Evolutionary conservation across 2,797 vertebrate genomes (phyloP).

Genomic region (Cottoperca gobio): DNA sequence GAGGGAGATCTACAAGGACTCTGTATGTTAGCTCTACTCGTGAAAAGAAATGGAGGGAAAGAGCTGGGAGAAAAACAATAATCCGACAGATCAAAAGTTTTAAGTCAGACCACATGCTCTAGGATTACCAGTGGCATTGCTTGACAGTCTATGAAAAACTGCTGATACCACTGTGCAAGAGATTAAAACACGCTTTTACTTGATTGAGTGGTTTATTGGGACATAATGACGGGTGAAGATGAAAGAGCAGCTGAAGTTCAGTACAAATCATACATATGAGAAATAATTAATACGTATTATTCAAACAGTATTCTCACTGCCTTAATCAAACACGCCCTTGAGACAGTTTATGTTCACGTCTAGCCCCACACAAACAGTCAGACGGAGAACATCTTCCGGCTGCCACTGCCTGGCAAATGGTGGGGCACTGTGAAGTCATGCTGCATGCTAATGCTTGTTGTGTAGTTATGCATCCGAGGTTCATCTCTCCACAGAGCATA

Average conservation of each 20-base stretch:
- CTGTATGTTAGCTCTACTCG: not conserved
- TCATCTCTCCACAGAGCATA: not conserved
- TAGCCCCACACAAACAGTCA: not conserved
- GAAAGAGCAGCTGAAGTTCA: not conserved
- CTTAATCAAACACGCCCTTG: not conserved
- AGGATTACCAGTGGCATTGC: conserved; percentile 74
- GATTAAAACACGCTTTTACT: conserved; percentile 52
- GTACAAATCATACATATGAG: not conserved
- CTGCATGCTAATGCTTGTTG: not conserved
- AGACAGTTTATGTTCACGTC: not conserved
- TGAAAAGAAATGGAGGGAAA: conserved; percentile 38
- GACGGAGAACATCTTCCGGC: not conserved
- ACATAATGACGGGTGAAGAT: conserved; percentile 7
- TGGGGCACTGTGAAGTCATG: not conserved
- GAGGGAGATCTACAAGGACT: not conserved
- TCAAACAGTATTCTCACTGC: not conserved
- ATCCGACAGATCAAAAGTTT: conserved; percentile 71
- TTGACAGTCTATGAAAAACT: conserved; percentile 48
- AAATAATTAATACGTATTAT: not conserved
- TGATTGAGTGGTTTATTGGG: not conserved
- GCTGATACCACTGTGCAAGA: conserved; percentile 35
- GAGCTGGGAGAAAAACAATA: conserved; percentile 51
- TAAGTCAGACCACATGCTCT: conserved; percentile 79
- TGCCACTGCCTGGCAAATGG: not conserved
- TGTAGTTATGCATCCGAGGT: not conserved